A percentile compares a stretch with the other conserved stretches of the same genome.
phyloP scores from a whole-genome alignment of 2,797 vertebrate genomes.

The Enteromius trimaculatus region DNA sequence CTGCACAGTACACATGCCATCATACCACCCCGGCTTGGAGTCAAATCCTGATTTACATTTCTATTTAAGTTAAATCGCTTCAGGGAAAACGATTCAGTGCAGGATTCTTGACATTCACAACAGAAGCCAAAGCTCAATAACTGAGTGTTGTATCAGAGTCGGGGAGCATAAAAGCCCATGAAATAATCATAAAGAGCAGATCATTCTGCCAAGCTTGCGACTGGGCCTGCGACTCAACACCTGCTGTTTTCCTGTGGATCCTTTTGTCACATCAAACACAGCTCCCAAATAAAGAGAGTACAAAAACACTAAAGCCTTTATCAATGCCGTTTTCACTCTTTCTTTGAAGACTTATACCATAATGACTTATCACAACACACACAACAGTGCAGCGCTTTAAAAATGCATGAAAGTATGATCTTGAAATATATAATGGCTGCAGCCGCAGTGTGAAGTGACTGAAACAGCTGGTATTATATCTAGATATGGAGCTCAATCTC shows the following conservation, averaged over 20 bases:
- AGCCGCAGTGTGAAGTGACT: background rate
- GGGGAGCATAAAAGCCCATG: slow-evolving; percentile 44
- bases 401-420: slow-evolving; percentile 28
- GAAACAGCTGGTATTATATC: slow-evolving; percentile 13
- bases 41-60: slow-evolving; percentile 4
- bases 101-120: slow-evolving; percentile 45
- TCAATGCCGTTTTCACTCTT: background rate
- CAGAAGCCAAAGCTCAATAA: slow-evolving; percentile 38
- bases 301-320: slow-evolving; percentile 27
- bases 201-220: slow-evolving; percentile 25
- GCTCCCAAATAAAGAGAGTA: background rate
- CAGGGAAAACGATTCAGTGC: background rate
- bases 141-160: slow-evolving; percentile 10
- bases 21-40: background rate
- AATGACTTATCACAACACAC: background rate
- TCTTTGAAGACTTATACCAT: background rate
- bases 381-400: background rate
- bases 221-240: slow-evolving; percentile 39
- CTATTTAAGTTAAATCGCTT: background rate
- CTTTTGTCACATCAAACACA: slow-evolving; percentile 30
- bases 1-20: background rate
- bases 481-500: slow-evolving; percentile 11
- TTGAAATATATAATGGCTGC: slow-evolving; percentile 8
- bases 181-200: slow-evolving; percentile 57
- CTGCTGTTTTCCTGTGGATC: slow-evolving; percentile 31